A percentile compares a stretch with the other conserved stretches of the same genome.
phyloP scores from a whole-genome alignment of 2,797 vertebrate genomes.

The Anguilla pacifica region DNA sequence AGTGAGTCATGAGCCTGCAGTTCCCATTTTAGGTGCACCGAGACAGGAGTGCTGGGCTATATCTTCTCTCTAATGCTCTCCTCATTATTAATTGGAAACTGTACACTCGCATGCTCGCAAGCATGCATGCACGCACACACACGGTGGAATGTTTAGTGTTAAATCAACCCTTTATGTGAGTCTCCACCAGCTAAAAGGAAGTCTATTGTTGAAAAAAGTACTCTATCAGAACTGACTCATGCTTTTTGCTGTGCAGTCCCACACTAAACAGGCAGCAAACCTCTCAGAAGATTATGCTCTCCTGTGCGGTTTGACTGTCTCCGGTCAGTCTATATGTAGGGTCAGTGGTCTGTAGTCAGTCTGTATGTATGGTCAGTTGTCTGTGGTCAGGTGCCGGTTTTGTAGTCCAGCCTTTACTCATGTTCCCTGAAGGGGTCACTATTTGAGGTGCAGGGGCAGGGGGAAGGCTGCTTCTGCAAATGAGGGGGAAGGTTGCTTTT shows the following conservation, averaged over 20 bases:
- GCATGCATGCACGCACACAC: neutral
- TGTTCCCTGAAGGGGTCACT: neutral
- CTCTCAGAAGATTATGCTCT: neutral
- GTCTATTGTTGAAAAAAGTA: neutral
- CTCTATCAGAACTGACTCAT: neutral
- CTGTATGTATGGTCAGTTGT: neutral
- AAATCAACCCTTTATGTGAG: neutral
- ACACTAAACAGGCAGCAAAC: neutral
- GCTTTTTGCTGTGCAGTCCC: neutral
- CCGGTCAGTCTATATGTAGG: neutral
- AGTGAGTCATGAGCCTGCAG: neutral
- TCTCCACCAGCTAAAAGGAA: neutral
- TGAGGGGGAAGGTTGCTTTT: neutral
- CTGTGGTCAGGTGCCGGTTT: neutral
- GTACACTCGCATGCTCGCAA: neutral
- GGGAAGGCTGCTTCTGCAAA: neutral
- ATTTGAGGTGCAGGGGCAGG: neutral
- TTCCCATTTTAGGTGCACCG: neutral
- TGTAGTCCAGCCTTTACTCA: constrained; percentile 8
- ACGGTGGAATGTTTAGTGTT: neutral
- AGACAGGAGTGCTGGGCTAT: neutral
- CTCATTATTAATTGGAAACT: neutral
- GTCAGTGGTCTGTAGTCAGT: neutral
- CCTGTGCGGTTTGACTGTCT: neutral
- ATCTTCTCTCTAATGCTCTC: neutral